Evolutionary conservation across 2,797 vertebrate genomes (phyloP), one percentile per base, ranked within the genome.

Genomic region (Orientallactaga sibirica): DNA sequence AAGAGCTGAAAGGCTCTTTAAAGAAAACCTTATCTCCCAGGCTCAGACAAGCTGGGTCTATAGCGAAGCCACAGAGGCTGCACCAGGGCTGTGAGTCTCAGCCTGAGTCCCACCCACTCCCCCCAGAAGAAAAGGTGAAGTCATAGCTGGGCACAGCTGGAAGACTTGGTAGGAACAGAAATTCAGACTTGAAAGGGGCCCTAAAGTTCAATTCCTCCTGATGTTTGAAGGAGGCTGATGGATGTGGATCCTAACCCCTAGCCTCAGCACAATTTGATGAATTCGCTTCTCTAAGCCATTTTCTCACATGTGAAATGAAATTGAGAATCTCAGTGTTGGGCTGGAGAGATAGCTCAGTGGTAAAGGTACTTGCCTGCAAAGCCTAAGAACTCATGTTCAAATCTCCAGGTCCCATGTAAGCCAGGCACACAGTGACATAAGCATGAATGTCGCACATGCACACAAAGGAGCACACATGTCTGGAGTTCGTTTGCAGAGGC

Each of bases 21-120:
- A 97, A 97, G 97, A 86, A 98, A 97, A 96, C 95, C 97, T 98
- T 98, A 98, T 98, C 98, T 97, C 96, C 20, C 74, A 95, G 95
- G 92, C 92, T 98, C 98, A 98, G 97, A 98, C 95, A 92, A 96
- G 97, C 96, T 37, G 86, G 77, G 84, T 95, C 92, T 0, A 0
- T 86, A 92, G 73, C 92, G 93, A 94, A 97, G 94, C 97, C 88
- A 95, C 96, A 89, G 97, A 97, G 97, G 92, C 96, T 94, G 93
- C 95, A 95, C 43, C 19, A 14, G 88, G 88, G 71, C 95, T 25
- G 92, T 64, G 82, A 84, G 89, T 20, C 86, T 89, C 61, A 81
- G 85, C 27, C 71, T 27, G 64, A 82, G 41, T 24, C 22, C 22
- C 61, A 62, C 61, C 5, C 61, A 24, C 41, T 12, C 8, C 76